Evolutionary conservation across 2,797 vertebrate species (phyloP).

Genomic region (Lagodon rhomboides): DNA sequence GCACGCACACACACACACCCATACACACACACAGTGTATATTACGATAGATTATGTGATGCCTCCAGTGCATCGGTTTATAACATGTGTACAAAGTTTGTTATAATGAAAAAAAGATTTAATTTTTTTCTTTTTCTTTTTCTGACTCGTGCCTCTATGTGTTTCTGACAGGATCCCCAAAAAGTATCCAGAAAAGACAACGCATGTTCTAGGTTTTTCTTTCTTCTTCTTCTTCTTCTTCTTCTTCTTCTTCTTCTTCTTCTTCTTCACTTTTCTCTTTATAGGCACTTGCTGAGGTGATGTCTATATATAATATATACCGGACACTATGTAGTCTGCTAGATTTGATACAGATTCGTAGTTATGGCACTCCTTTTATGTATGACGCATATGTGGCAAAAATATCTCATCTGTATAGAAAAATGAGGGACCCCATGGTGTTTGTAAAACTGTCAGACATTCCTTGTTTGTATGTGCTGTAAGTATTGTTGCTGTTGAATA

Average conservation of each 20-base stretch:
- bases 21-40: conserved; percentile 72
- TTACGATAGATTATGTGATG: conserved; percentile 85
- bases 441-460: conserved; percentile 98
- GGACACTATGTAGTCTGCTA: conserved; percentile 99
- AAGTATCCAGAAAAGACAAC: conserved; percentile 89
- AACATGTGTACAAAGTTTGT: conserved; percentile 93
- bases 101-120: conserved; percentile 84
- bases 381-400: conserved; percentile 91
- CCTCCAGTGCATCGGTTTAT: conserved; percentile 84
- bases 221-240: conserved; percentile 5
- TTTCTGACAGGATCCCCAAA: conserved; percentile 88
- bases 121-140: conserved; percentile 91
- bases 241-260: not conserved
- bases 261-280: conserved; percentile 74
- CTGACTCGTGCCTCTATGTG: conserved; percentile 96
- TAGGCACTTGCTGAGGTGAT: conserved; percentile 99
- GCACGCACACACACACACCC: not conserved
- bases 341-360: conserved; percentile 99
- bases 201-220: conserved; percentile 89
- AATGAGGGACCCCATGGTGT: conserved; percentile 94
- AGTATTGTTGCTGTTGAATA: conserved; percentile 99
- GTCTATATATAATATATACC: conserved; percentile 99
- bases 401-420: conserved; percentile 90
- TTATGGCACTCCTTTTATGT: conserved; percentile 95
- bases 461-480: conserved; percentile 99